Conservation (phyloP, 2,797 vertebrate species). For the Lagocephalus sceleratus region DNA sequence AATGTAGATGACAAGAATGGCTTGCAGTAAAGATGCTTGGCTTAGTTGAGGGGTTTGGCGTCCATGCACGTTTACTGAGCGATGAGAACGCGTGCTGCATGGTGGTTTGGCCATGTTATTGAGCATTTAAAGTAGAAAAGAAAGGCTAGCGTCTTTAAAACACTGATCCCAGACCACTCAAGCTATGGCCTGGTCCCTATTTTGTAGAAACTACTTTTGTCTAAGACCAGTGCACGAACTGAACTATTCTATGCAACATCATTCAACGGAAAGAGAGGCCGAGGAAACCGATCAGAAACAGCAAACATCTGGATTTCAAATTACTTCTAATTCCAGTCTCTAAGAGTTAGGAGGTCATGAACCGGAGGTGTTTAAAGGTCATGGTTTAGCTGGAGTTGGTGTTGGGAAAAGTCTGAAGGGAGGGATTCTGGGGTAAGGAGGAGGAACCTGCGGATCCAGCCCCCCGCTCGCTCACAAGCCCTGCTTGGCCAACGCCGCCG, state of each 20-base stretch:
- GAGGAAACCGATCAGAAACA: conserved; percentile 61
- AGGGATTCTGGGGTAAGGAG: conserved; percentile 18
- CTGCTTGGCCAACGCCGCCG: conserved; percentile 96
- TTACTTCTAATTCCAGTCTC: conserved; percentile 61
- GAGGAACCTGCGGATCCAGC: conserved; percentile 14
- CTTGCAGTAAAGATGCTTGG: conserved; percentile 63
- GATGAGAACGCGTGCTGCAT: conserved; percentile 67
- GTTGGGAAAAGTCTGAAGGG: conserved; percentile 41
- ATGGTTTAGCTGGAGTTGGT: conserved; percentile 43
- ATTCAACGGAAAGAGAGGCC: conserved; percentile 58
- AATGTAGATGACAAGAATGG: conserved; percentile 67
- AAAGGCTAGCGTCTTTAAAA: conserved; percentile 61
- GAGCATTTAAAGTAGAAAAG: conserved; percentile 60
- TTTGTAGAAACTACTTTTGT: conserved; percentile 36
- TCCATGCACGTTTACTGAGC: conserved; percentile 79
- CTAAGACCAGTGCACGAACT: conserved; percentile 55
- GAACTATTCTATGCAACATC: conserved; percentile 70
- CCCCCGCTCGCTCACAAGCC: conserved; percentile 88
- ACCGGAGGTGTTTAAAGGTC: conserved; percentile 46
- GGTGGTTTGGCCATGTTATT: conserved; percentile 58
- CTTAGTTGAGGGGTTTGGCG: conserved; percentile 57
- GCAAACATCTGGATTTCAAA: conserved; percentile 62
- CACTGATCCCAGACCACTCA: conserved; percentile 55
- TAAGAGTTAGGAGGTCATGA: conserved; percentile 35
- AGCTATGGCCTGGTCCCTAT: conserved; percentile 42